Evolutionary conservation across 2,888 invertebrate genomes (phyloP).

Genomic region (Dasysyrphus tricinctus): DNA sequence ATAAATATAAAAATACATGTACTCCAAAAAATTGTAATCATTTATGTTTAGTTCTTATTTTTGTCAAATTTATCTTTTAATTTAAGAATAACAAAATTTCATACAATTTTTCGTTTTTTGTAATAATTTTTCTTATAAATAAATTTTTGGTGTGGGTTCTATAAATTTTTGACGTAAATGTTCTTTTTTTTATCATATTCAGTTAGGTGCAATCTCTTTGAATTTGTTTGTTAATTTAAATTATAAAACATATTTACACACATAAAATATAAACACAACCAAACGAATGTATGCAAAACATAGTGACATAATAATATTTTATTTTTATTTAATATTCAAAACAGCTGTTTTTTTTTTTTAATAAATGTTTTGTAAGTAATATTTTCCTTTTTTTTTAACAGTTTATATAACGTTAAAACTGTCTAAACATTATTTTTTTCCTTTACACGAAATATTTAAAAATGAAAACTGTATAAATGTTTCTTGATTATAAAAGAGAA

Average conservation of each 20-base stretch:
- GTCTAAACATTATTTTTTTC: background rate
- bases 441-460: background rate
- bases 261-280: conserved; percentile 29
- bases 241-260: conserved; percentile 45
- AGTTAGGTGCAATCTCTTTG: conserved; percentile 49
- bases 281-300: conserved; percentile 32
- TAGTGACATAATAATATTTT: conserved; percentile 21
- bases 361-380: conserved; percentile 39
- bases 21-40: conserved; percentile 41
- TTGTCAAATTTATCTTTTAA: conserved; percentile 8
- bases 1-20: conserved; percentile 28
- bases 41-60: conserved; percentile 12
- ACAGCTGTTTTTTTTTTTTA: conserved; percentile 6
- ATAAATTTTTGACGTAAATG: background rate
- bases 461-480: background rate
- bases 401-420: background rate
- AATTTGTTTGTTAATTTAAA: conserved; percentile 17
- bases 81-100: conserved; percentile 7
- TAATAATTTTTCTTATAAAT: conserved; percentile 26
- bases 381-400: conserved; percentile 11
- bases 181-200: conserved; percentile 21
- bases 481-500: background rate
- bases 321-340: conserved; percentile 16
- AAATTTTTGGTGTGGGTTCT: conserved; percentile 62
- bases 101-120: conserved; percentile 9